Percentiles rank a stretch among this genome's conserved stretches.
Conservation (phyloP, 2,888 invertebrate genomes). For the Ametastegia equiseti region DNA sequence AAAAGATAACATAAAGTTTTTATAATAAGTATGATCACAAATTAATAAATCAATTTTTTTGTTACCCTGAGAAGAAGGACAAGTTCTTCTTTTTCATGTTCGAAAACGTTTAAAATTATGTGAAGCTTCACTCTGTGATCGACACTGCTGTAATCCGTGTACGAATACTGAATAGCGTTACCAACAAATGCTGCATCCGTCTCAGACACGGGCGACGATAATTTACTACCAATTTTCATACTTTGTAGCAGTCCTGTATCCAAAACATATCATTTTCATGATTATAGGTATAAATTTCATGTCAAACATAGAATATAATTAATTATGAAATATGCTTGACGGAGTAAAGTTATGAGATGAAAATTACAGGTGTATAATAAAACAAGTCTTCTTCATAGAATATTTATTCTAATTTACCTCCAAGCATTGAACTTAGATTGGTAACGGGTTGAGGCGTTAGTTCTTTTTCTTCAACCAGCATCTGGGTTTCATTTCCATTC, state of each 20-base stretch:
- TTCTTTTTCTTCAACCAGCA: conserved; percentile 53
- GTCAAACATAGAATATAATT: too few relatives aligned
- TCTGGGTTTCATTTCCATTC: conserved; percentile 44
- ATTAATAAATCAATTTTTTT: neutral
- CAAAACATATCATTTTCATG: neutral
- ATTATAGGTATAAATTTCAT: neutral
- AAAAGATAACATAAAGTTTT: conserved; percentile 9
- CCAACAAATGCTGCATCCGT: conserved; percentile 61
- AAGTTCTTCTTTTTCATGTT: conserved; percentile 78
- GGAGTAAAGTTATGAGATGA: neutral
- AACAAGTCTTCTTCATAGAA: neutral
- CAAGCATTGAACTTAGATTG: conserved; percentile 75
- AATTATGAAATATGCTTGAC: neutral
- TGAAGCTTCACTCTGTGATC: conserved; percentile 81
- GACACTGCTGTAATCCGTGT: conserved; percentile 77
- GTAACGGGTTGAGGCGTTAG: conserved; percentile 60
- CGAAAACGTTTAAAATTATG: conserved; percentile 78
- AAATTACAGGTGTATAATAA: neutral
- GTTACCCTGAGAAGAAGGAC: conserved; percentile 77
- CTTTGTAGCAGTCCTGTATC: conserved; percentile 77
- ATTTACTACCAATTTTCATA: conserved; percentile 72
- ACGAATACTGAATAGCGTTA: conserved; percentile 77
- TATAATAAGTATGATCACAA: neutral
- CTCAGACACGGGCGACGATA: conserved; percentile 70
- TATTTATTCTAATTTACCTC: conserved; percentile 71